Base-by-base conservation (phyloP, 2,113 vertebrate species). In the Cercopithecus mona region DNA sequence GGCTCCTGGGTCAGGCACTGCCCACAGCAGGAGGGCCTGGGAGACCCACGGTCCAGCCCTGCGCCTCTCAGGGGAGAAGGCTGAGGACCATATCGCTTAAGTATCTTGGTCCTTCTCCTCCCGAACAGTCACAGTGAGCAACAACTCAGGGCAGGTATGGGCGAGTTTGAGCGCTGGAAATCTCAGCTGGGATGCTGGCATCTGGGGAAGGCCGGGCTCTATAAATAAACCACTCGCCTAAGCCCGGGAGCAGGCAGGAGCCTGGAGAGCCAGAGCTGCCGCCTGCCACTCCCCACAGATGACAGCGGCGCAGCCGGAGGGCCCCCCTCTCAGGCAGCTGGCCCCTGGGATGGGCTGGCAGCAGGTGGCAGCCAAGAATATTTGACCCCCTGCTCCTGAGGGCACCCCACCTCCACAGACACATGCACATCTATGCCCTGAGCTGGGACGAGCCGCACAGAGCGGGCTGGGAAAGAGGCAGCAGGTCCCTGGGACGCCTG, bases 131-230 rank as follows among this genome's bases (percentile, higher is more conserved):
- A 45, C 68, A 50, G 83, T 23, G 30, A 89, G 59, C 20, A 0
- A 57, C n/a, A 35, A 7, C 27, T 32, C 52, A 68, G 76, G 88
- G 81, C 83, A 20, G 45, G 75, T 73, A 85, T 0, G n/a, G 96
- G 95, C 87, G 72, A 59, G 66, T 82, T 73, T 40, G 94, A 95
- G 94, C 78, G 3, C 88, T 96, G 85, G 82, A 94, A 85, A 81
- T 84, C 96, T 96, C 96, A 92, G 97, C 97, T 88, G 88, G 95
- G 96, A 97, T 96, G 90, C 97, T 95, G 87, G 93, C 4, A n/a
- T 70, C 97, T 96, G 93, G 96, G 96, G 97, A 97, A 97, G 97
- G 97, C 97, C 85, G 23, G 88, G 73, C 94, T 97, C 98, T 97
- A 98, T 97, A 98, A 98, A 98, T 97, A 98, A 98, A 75, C 94